Evolutionary conservation across 2,797 vertebrate species (phyloP).

Genomic region (Notolepis coatsorum): DNA sequence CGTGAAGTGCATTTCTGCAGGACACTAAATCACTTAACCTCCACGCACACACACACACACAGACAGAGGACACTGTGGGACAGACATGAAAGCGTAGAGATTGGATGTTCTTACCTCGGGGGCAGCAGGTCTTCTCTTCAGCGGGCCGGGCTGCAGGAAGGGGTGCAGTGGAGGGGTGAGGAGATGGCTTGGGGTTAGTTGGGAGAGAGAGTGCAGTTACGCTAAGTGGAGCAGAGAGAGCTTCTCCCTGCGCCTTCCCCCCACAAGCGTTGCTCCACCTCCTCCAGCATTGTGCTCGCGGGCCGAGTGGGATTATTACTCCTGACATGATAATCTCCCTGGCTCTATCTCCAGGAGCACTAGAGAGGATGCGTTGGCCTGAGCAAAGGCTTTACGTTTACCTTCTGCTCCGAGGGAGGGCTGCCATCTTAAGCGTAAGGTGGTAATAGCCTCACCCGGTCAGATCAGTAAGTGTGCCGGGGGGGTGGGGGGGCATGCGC

Average conservation of each 20-base stretch:
- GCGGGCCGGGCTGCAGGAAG: slow-evolving; percentile 27
- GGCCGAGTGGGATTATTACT: slow-evolving; percentile 83
- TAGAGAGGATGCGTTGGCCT: slow-evolving; percentile 78
- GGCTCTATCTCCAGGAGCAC: slow-evolving; percentile 73
- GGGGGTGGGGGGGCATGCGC: slow-evolving; percentile 30
- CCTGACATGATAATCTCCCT: slow-evolving; percentile 81
- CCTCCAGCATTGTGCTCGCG: slow-evolving; percentile 72
- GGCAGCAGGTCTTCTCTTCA: slow-evolving; percentile 56
- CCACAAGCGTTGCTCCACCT: slow-evolving; percentile 79
- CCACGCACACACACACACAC: background rate
- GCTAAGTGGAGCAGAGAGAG: slow-evolving; percentile 66
- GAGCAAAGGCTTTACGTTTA: slow-evolving; percentile 71
- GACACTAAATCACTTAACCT: slow-evolving; percentile 11
- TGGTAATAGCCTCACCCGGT: slow-evolving; percentile 61
- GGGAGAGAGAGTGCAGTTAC: slow-evolving; percentile 68
- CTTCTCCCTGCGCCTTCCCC: slow-evolving; percentile 64
- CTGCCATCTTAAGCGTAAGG: slow-evolving; percentile 68
- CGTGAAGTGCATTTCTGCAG: slow-evolving; percentile 14
- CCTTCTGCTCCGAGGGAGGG: slow-evolving; percentile 73
- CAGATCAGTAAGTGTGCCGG: slow-evolving; percentile 35
- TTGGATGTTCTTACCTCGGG: slow-evolving; percentile 54
- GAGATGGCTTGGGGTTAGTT: slow-evolving; percentile 68
- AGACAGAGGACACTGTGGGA: slow-evolving; percentile 1
- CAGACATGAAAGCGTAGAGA: slow-evolving; percentile 23
- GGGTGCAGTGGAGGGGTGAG: slow-evolving; percentile 43